These are phyloP conservation scores for Anaspis maculata DNA, from an alignment of 2,888 invertebrate species.

Conservation along the genomic window DNA sequence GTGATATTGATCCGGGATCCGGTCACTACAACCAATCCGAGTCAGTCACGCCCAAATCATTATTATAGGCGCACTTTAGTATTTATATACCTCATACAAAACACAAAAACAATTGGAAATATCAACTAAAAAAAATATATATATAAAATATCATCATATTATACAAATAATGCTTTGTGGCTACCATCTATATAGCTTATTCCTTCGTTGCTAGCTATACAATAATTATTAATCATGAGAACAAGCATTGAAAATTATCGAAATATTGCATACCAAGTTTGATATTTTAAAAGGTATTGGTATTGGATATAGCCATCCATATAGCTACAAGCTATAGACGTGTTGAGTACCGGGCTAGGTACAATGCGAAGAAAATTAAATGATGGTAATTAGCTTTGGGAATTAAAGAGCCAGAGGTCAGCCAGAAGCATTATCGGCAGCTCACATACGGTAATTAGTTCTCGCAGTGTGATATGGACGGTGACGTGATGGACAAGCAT, in stretches of 20 bases:
- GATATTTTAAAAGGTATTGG: too few species aligned
- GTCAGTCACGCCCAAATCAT: conserved; percentile 34
- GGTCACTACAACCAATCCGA: conserved; percentile 37
- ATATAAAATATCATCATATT: neutral
- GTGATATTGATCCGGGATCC: conserved; percentile 42
- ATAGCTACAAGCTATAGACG: too few species aligned
- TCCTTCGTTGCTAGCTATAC: too few species aligned
- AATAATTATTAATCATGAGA: too few species aligned
- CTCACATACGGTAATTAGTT: conserved; percentile 23
- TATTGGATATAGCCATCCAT: too few species aligned
- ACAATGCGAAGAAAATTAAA: conserved; percentile 8
- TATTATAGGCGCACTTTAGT: conserved; percentile 19
- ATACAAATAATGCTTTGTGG: too few species aligned
- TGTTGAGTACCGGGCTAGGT: too few species aligned
- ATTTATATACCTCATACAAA: conserved; percentile 15
- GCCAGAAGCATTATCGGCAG: conserved; percentile 22
- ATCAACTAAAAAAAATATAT: neutral
- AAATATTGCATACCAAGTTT: too few species aligned
- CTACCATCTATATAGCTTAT: too few species aligned
- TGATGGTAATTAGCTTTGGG: conserved; percentile 10
- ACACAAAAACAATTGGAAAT: neutral
- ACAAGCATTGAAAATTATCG: neutral
- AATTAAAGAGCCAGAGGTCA: conserved; percentile 16
- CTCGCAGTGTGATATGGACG: conserved; percentile 21
- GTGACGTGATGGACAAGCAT: conserved; percentile 16